These are phyloP conservation scores for Regulus satrapa DNA, from an alignment of 2,113 vertebrate species.

Conservation along the genomic window DNA sequence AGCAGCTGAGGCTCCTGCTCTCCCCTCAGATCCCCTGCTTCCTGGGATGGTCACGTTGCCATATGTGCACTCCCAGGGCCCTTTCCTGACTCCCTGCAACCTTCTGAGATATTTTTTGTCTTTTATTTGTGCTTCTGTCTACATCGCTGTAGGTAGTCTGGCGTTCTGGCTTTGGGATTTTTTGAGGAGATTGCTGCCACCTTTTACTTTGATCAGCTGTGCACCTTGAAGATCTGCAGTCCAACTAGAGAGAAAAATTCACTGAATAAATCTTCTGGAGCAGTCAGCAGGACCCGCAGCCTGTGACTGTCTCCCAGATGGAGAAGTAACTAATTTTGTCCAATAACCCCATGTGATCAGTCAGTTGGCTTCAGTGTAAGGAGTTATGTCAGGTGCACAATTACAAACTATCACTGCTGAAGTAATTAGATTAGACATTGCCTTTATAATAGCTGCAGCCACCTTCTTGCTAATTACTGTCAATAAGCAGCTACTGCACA, in stretches of 20 bases:
- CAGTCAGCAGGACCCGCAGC: neutral
- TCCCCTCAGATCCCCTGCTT: neutral
- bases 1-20: neutral
- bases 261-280: neutral
- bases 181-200: neutral
- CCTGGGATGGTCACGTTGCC: neutral
- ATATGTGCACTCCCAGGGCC: neutral
- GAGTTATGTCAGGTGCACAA: constrained; percentile 12
- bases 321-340: constrained; percentile 34
- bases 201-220: neutral
- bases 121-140: neutral
- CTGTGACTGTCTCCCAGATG: neutral
- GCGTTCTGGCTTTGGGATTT: neutral
- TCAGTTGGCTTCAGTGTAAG: constrained; percentile 10
- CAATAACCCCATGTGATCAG: neutral
- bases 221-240: neutral
- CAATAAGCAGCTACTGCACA: neutral
- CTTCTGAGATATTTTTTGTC: neutral
- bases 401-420: constrained; percentile 10
- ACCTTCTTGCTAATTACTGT: neutral
- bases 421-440: constrained; percentile 31
- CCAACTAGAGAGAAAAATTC: neutral
- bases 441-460: neutral
- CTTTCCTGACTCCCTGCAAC: neutral
- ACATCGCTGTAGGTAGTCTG: neutral